Evolutionary conservation across 2,797 vertebrate species (phyloP).

Genomic region (Myotis myotis): DNA sequence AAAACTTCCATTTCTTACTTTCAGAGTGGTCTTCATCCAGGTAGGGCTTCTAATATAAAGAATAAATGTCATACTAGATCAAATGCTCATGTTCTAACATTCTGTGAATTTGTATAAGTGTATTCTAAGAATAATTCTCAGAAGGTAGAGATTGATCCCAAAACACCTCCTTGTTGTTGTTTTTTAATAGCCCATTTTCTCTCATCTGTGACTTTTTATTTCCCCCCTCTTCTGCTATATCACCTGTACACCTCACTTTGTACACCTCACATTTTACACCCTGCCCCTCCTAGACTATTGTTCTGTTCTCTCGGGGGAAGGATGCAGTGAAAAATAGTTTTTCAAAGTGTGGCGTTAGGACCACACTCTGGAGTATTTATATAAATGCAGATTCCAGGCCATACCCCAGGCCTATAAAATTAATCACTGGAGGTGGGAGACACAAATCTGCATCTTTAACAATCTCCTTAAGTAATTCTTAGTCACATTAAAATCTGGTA

Average conservation of each 20-base stretch:
- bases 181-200: not conserved
- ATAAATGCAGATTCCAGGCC: not conserved
- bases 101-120: not conserved
- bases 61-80: not conserved
- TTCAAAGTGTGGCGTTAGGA: not conserved
- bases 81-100: constrained; percentile 20
- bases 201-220: constrained; percentile 27
- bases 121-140: constrained; percentile 38
- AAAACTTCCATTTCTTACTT: not conserved
- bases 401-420: not conserved
- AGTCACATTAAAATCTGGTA: not conserved
- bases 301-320: not conserved
- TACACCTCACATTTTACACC: not conserved
- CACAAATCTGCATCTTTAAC: not conserved
- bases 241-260: not conserved
- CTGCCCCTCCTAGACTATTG: not conserved
- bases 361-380: not conserved
- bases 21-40: not conserved
- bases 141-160: not conserved
- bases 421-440: not conserved
- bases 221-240: constrained; percentile 5
- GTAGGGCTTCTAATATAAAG: not conserved
- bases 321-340: not conserved
- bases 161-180: not conserved
- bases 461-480: not conserved